These are phyloP conservation scores for Nephrocerus scutellatus DNA, from an alignment of 2,888 invertebrate species.

Conservation along the genomic window DNA sequence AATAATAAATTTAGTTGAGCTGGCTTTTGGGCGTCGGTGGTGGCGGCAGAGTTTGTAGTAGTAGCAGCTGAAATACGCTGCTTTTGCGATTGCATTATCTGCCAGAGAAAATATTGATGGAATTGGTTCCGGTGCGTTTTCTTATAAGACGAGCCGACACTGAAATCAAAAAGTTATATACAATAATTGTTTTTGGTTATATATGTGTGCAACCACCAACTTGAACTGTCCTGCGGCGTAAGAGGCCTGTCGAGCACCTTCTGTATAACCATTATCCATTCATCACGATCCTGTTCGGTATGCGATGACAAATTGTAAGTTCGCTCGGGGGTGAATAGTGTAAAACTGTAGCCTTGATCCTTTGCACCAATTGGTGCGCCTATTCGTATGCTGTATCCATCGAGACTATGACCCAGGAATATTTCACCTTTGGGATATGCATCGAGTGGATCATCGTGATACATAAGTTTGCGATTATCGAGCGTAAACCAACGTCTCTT, in stretches of 20 bases:
- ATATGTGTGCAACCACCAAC: too few species aligned
- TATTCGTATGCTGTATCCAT: conserved; percentile 67
- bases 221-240: conserved; percentile 69
- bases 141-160: conserved; percentile 65
- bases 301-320: conserved; percentile 70
- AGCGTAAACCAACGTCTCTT: conserved; percentile 82
- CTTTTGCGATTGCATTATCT: too few species aligned
- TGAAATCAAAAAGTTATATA: conserved; percentile 47
- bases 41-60: too few species aligned
- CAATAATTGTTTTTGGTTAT: too few species aligned
- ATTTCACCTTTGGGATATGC: conserved; percentile 88
- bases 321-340: conserved; percentile 72
- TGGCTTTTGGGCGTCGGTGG: too few species aligned
- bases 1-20: too few species aligned
- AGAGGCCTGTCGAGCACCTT: conserved; percentile 67
- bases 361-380: conserved; percentile 62
- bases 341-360: conserved; percentile 74
- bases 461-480: conserved; percentile 86
- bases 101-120: conserved; percentile 68
- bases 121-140: conserved; percentile 64
- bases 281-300: conserved; percentile 67
- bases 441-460: conserved; percentile 79
- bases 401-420: conserved; percentile 64
- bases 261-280: conserved; percentile 73
- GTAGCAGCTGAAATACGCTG: too few species aligned